Conservation (phyloP, 2,113 vertebrate species). For the Tangachromis dhanisi region DNA sequence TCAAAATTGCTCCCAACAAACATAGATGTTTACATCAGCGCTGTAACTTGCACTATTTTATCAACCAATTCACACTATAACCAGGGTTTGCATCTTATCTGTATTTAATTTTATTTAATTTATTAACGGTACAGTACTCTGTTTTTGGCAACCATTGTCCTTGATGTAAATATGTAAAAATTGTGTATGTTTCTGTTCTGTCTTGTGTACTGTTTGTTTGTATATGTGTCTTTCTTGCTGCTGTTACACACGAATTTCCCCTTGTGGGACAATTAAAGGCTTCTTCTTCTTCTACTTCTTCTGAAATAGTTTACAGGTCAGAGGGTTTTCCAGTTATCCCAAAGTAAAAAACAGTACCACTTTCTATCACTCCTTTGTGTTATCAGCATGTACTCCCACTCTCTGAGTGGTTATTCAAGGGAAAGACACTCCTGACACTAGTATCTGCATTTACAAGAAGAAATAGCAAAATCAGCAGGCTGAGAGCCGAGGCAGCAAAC, state of each 20-base stretch:
- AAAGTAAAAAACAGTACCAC: neutral
- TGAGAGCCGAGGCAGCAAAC: neutral
- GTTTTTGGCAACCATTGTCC: no score
- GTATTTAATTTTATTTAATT: neutral
- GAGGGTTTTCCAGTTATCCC: neutral
- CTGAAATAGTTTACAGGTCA: neutral
- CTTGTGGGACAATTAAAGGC: no score
- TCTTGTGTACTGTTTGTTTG: no score
- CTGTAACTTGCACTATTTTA: neutral
- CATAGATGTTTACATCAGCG: neutral
- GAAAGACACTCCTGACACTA: neutral
- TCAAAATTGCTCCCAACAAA: neutral
- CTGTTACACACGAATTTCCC: no score
- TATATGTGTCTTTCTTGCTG: no score
- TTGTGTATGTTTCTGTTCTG: no score
- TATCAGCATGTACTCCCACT: neutral
- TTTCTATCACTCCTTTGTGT: neutral
- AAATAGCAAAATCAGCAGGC: slow-evolving; percentile 23
- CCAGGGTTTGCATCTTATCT: neutral
- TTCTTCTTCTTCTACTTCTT: neutral
- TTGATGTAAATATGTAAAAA: no score
- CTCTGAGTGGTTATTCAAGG: neutral
- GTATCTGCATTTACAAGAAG: slow-evolving; percentile 2
- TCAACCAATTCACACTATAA: neutral
- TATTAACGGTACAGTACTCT: no score